Evolutionary conservation across 2,113 vertebrate genomes (phyloP).

Genomic region (Syrrhaptes paradoxus): DNA sequence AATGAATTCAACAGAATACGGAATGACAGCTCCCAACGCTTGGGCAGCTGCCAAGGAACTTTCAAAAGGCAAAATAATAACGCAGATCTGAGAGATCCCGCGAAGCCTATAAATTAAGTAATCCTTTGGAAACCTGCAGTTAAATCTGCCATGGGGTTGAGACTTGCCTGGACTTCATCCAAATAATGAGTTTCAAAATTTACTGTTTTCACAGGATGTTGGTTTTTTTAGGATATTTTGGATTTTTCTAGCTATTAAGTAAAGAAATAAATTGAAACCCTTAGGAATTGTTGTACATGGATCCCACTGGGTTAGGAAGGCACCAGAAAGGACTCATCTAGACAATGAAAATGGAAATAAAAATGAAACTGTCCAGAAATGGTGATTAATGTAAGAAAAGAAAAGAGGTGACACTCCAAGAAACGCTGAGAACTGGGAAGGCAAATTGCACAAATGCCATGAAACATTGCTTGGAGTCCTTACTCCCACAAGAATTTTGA

Average conservation of each 20-base stretch:
- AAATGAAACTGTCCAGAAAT: neutral
- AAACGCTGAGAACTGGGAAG: neutral
- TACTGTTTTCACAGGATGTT: constrained; percentile 26
- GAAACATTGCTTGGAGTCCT: neutral
- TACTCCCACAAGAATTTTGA: neutral
- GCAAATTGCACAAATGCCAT: neutral
- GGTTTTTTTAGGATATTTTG: neutral
- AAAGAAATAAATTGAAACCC: neutral
- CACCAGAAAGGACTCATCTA: neutral
- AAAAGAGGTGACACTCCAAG: neutral
- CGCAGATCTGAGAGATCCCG: constrained; percentile 26
- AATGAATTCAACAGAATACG: constrained; percentile 27
- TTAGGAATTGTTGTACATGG: neutral
- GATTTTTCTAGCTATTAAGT: neutral
- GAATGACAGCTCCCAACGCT: constrained; percentile 6
- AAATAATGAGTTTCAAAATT: constrained; percentile 18
- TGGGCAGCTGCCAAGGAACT: constrained; percentile 36
- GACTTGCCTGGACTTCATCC: constrained; percentile 33
- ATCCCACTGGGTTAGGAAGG: neutral
- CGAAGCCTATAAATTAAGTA: constrained; percentile 50
- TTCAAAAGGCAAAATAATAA: constrained; percentile 55
- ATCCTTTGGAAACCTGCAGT: constrained; percentile 45
- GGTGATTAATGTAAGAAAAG: neutral
- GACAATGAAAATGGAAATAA: neutral
- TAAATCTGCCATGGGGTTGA: constrained; percentile 8